These are phyloP conservation scores for Allobates femoralis DNA, from an alignment of 2,797 vertebrate genomes.

Conservation along the genomic window DNA sequence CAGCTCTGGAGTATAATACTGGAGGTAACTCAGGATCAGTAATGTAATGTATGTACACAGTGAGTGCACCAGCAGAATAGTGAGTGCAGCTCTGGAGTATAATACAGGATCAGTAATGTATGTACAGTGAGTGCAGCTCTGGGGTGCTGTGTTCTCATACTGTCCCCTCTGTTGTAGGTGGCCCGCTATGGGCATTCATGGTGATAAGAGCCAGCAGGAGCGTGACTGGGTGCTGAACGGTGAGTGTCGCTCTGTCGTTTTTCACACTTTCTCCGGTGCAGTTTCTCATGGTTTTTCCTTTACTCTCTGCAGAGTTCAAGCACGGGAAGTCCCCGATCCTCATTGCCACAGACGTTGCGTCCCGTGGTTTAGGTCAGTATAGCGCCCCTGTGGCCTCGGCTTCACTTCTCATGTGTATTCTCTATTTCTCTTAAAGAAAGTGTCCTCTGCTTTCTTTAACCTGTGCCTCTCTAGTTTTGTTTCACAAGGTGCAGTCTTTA, in stretches of 20 bases:
- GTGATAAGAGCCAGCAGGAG: slow-evolving; percentile 97
- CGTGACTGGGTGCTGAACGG: slow-evolving; percentile 98
- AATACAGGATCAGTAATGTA: too few species aligned
- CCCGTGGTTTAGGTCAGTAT: slow-evolving; percentile 97
- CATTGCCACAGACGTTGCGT: slow-evolving; percentile 97
- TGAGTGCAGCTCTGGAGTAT: neutral
- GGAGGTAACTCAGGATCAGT: too few species aligned
- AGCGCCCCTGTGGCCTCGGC: slow-evolving; percentile 1
- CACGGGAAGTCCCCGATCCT: slow-evolving; percentile 97
- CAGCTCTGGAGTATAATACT: too few species aligned
- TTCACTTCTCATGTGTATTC: neutral
- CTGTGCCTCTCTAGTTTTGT: slow-evolving; percentile 98
- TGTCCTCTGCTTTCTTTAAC: slow-evolving; percentile 99
- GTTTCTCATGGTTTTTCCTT: neutral
- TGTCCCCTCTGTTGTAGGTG: slow-evolving; percentile 76
- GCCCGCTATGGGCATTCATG: slow-evolving; percentile 98
- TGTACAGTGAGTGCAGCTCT: neutral
- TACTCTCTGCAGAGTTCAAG: slow-evolving; percentile 87
- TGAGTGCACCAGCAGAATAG: too few species aligned
- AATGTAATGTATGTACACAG: too few species aligned
- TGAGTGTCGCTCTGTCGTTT: slow-evolving; percentile 71
- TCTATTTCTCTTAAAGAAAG: slow-evolving; percentile 92
- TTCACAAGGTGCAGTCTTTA: slow-evolving; percentile 99
- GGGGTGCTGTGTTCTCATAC: too few species aligned
- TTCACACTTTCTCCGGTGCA: too few species aligned